phyloP scores from a whole-genome alignment of 2,888 invertebrate species.

The Sarcophaga rosellei region DNA sequence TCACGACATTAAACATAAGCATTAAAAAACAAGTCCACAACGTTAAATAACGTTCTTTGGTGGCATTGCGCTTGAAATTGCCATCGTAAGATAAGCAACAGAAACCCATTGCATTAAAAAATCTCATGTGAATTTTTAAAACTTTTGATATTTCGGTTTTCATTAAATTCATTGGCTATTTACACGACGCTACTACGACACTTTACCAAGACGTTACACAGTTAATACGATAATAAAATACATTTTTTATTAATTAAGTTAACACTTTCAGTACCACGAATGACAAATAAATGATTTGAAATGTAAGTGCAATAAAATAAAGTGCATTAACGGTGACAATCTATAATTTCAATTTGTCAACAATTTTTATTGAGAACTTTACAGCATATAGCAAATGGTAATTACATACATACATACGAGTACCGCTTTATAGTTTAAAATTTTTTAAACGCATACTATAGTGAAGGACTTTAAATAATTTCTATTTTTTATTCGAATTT shows the following conservation, averaged over 20 bases:
- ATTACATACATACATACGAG: background rate
- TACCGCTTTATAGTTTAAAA: too few relatives aligned
- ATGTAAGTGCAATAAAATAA: background rate
- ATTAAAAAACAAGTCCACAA: constrained; percentile 71
- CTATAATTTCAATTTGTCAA: background rate
- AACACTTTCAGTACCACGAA: background rate
- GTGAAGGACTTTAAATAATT: too few relatives aligned
- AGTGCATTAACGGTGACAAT: background rate
- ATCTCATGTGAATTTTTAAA: constrained; percentile 71
- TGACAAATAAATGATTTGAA: background rate
- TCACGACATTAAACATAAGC: constrained; percentile 57
- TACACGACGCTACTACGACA: background rate
- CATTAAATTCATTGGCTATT: background rate
- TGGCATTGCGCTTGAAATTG: constrained; percentile 35
- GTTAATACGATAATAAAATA: background rate
- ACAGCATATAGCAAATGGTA: background rate
- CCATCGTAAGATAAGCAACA: constrained; percentile 71
- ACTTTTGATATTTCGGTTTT: constrained; percentile 27
- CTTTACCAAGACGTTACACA: background rate
- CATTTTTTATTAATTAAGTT: background rate
- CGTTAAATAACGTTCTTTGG: constrained; percentile 45
- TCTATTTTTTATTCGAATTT: too few relatives aligned
- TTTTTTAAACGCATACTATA: too few relatives aligned
- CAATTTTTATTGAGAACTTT: background rate
- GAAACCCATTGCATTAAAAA: constrained; percentile 74